Evolutionary conservation across 2,113 vertebrate species (phyloP), one percentile per base, ranked within the genome.

Genomic region (Prinia subflava): DNA sequence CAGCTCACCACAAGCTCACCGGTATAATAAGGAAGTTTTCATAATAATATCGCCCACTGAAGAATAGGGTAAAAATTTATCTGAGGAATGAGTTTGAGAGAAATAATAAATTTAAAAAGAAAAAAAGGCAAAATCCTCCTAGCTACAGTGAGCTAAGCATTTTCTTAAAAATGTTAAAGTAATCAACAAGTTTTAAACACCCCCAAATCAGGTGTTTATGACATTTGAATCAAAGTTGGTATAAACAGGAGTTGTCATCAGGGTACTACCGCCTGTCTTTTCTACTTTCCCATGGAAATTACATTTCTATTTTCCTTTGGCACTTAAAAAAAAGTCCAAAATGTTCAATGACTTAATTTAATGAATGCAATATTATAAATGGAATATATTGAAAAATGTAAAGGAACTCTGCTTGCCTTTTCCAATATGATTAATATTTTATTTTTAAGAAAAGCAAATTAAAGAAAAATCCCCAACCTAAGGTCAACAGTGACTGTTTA

Each of bases 361-460:
- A 98, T 98, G 96, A 98, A 98, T 97, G 96, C 96, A 97, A 97
- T 98, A 97, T 97, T 97, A 96, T 94, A 97, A 98, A 97, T 92
- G 92, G 96, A 98, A 98, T 98, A 98, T 98, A 97, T 90, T 98
- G 97, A 97, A 97, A 98, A 98, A 97, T 94, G 95, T 98, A 98
- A 98, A 98, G 97, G 97, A 97, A 97, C 97, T 97, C 98, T 96
- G 95, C 97, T 95, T 96, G 95, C 93, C 97, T 98, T 98, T 98
- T 98, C 98, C 98, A 98, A 98, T 98, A 97, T 97, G 97, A 98
- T 99, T 99, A 99, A 99, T 99, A 99, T 99, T 99, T 99, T 98
- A 99, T 98, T 98, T 98, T 98, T 98, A 98, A 99, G 98, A 98
- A 99, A 99, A 98, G 98, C 98, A 98, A 99, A 99, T 98, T 98